Percentiles rank a stretch among this genome's conserved stretches.
Evolutionary conservation across 2,113 vertebrate species (phyloP).

Genomic region (Ictalurus punctatus): DNA sequence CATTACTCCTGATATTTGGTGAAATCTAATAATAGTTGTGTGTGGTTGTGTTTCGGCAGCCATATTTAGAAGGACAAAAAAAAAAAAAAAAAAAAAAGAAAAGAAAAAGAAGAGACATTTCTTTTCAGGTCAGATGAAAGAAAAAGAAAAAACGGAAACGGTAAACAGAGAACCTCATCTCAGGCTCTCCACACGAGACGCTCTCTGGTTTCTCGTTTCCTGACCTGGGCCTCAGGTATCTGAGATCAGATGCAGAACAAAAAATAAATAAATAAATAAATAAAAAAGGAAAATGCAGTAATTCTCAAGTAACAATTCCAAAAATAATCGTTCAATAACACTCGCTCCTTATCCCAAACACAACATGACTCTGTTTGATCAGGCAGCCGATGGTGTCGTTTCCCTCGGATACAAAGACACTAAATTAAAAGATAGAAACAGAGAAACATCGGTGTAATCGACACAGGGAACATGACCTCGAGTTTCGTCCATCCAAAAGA

Average conservation of each 20-base stretch:
- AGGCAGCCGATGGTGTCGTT: neutral
- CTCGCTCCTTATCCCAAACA: neutral
- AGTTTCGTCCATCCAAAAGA: neutral
- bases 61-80: neutral
- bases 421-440: neutral
- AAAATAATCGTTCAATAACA: neutral
- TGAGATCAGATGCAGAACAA: neutral
- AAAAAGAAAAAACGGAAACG: slow-evolving; percentile 6
- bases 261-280: neutral
- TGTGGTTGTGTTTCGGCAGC: slow-evolving; percentile 6
- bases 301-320: neutral
- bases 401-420: neutral
- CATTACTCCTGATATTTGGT: neutral
- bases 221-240: neutral
- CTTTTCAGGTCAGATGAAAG: neutral
- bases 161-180: neutral
- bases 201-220: neutral
- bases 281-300: neutral
- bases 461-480: neutral
- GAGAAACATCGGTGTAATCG: neutral
- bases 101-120: neutral
- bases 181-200: no score
- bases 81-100: neutral
- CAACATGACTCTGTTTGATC: neutral
- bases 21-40: neutral